Conservation (phyloP, 2,113 vertebrate species). For the Odontesthes bonariensis region DNA sequence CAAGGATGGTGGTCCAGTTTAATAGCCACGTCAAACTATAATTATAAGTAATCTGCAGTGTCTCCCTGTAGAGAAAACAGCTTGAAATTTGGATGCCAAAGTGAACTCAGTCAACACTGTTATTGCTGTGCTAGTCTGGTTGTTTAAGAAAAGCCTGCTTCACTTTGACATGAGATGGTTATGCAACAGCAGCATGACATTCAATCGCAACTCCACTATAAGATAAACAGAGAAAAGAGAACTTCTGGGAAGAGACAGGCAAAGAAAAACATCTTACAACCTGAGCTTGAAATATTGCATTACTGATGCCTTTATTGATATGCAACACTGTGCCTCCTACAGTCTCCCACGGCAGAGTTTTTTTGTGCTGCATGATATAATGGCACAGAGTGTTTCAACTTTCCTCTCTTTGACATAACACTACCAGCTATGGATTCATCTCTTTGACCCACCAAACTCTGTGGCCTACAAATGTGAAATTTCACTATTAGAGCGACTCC, state of each 20-base stretch:
- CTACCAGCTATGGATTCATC: not conserved
- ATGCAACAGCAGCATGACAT: constrained; percentile 31
- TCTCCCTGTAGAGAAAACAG: not conserved
- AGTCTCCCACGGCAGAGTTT: not conserved
- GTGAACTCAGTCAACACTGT: constrained; percentile 9
- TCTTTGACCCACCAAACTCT: constrained; percentile 1
- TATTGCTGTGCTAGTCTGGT: constrained; percentile 18
- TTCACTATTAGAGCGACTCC: not conserved
- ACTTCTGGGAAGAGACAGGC: constrained; percentile 17
- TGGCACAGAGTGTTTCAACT: not conserved
- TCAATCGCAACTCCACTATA: constrained; percentile 53
- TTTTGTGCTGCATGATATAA: not conserved
- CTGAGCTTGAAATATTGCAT: constrained; percentile 56
- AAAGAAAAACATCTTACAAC: constrained; percentile 47
- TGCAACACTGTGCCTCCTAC: constrained; percentile 29
- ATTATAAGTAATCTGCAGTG: not conserved
- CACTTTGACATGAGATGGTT: constrained; percentile 45
- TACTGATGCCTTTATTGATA: constrained; percentile 49
- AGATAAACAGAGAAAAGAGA: constrained; percentile 43
- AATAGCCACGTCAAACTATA: not conserved
- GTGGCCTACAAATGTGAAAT: not conserved
- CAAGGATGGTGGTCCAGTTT: no score
- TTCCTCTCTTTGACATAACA: not conserved
- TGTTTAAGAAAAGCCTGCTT: constrained; percentile 40
- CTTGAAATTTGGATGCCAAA: not conserved